Evolutionary conservation across 2,797 vertebrate genomes (phyloP).

Genomic region (Pangasius macronema): DNA sequence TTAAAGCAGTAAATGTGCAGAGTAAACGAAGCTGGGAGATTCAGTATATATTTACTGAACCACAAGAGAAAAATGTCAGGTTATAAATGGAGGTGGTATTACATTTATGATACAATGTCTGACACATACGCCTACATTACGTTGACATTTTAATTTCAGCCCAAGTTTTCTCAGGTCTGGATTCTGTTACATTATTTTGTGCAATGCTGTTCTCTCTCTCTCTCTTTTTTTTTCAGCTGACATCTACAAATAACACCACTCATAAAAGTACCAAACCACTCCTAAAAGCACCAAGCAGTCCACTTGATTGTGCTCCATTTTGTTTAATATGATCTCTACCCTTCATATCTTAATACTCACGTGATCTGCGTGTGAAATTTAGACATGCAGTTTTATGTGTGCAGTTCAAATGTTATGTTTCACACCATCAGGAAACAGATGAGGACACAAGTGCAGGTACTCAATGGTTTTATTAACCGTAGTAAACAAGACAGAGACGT

Average conservation of each 20-base stretch:
- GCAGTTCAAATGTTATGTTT: background rate
- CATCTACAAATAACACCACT: background rate
- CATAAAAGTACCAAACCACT: no score
- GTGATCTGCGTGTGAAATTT: background rate
- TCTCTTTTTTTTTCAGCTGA: background rate
- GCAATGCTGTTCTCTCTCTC: background rate
- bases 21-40: conserved; percentile 15
- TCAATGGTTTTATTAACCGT: no score
- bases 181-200: background rate
- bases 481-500: no score
- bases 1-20: conserved; percentile 6
- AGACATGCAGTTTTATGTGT: background rate
- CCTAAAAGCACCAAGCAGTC: background rate
- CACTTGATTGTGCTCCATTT: background rate
- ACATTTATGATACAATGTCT: conserved; percentile 19
- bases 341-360: background rate
- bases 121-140: background rate
- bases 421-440: background rate
- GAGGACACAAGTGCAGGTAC: no score
- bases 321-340: background rate
- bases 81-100: conserved; percentile 12
- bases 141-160: conserved; percentile 24
- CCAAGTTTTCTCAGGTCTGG: background rate
- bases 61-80: conserved; percentile 32
- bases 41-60: conserved; percentile 2